These are phyloP conservation scores for Lomographa bimaculata DNA, from an alignment of 2,888 invertebrate genomes.

Conservation along the genomic window DNA sequence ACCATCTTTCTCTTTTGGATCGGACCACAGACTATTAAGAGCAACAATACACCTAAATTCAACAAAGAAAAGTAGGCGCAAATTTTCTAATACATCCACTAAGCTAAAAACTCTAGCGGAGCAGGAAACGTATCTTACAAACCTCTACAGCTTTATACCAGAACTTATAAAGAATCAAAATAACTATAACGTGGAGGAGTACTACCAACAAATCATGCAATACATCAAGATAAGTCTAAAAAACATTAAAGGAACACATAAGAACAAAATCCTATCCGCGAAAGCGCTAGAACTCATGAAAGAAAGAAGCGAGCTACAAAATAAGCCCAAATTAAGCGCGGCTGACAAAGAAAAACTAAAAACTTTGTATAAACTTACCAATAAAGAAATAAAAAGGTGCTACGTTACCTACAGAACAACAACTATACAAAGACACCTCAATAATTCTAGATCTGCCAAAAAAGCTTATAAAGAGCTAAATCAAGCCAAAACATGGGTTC, in stretches of 20 bases:
- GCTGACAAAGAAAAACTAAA: not conserved
- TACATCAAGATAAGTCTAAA: too few relatives aligned
- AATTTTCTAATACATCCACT: too few relatives aligned
- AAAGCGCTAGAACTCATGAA: too few relatives aligned
- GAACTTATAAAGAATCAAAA: not conserved
- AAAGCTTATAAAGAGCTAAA: conserved; percentile 23
- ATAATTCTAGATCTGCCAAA: conserved; percentile 17
- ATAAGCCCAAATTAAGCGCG: not conserved
- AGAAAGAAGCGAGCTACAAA: not conserved
- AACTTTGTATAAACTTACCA: conserved; percentile 1
- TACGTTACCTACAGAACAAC: not conserved
- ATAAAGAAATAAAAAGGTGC: conserved; percentile 2
- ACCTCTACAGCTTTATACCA: too few relatives aligned
- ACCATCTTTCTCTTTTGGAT: conserved; percentile 5
- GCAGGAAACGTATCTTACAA: too few relatives aligned
- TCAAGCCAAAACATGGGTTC: conserved; percentile 18
- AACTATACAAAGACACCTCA: conserved; percentile 4
- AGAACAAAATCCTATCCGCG: too few relatives aligned
- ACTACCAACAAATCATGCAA: too few relatives aligned
- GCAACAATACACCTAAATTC: conserved; percentile 4
- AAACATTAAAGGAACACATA: too few relatives aligned
- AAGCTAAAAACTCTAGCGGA: not conserved
- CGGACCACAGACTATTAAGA: conserved; percentile 8
- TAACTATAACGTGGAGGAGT: not conserved
- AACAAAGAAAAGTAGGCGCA: too few relatives aligned